phyloP scores from a whole-genome alignment of 2,113 vertebrate species.

The Rhadina sibilatrix region DNA sequence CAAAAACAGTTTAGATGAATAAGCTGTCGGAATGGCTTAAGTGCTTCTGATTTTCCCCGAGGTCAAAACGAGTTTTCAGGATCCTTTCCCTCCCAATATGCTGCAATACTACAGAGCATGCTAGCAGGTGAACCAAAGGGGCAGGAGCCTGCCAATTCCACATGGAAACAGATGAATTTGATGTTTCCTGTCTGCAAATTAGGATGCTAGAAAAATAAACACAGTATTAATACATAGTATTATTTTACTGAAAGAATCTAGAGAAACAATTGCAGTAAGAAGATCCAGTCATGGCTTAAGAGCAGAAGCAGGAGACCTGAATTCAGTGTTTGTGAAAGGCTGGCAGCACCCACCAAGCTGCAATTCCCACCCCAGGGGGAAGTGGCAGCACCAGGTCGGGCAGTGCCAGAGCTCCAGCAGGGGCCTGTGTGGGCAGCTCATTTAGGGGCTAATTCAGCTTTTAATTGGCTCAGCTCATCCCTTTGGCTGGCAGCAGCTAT shows the following conservation, averaged over 20 bases:
- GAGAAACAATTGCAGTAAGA: background rate
- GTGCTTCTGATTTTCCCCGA: background rate
- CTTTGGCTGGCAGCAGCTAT: background rate
- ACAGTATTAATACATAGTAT: background rate
- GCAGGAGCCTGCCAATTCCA: background rate
- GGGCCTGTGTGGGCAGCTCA: background rate
- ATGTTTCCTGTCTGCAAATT: background rate
- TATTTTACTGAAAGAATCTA: background rate
- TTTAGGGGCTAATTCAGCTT: background rate
- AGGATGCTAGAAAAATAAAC: background rate
- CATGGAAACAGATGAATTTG: background rate
- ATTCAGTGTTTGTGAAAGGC: background rate
- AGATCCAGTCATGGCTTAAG: background rate
- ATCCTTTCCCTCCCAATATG: background rate
- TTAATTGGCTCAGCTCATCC: background rate
- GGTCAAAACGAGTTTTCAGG: background rate
- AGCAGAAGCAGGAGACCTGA: background rate
- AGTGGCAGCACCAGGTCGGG: accelerated
- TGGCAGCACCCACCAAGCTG: background rate
- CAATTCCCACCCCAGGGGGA: background rate
- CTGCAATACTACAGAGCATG: background rate
- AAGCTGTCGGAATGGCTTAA: background rate
- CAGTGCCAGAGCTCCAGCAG: background rate
- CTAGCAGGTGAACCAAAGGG: background rate
- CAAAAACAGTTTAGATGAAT: background rate